phyloP scores from a whole-genome alignment of 1,140 invertebrate genomes.

The Acromyrmex charruanus region DNA sequence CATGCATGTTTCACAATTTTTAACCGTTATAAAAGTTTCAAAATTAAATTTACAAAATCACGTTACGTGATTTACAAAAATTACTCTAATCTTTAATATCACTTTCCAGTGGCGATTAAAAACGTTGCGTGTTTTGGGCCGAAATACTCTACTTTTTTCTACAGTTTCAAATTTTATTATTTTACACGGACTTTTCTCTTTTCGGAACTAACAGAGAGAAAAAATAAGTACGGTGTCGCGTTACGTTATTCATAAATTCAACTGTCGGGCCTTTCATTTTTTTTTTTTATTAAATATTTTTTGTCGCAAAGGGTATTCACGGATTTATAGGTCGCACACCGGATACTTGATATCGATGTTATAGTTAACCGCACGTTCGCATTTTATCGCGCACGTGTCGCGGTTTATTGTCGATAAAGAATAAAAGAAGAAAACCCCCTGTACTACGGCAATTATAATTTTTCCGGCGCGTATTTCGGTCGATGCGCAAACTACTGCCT shows the following conservation, averaged over 20 bases:
- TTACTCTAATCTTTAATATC: not conserved
- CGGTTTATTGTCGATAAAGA: conserved; percentile 33
- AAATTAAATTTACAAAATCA: not conserved
- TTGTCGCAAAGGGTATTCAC: not conserved
- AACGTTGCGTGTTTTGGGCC: not conserved
- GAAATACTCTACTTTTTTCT: not conserved
- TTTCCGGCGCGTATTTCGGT: conserved; percentile 43
- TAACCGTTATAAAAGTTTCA: not conserved
- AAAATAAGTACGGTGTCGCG: conserved; percentile 10
- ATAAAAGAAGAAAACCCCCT: not conserved
- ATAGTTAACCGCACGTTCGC: conserved; percentile 15
- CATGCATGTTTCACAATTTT: not conserved
- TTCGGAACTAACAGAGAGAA: conserved; percentile 1
- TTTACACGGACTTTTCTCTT: conserved; percentile 31
- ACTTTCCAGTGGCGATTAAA: not conserved
- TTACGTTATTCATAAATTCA: conserved; percentile 49
- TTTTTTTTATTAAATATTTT: not conserved
- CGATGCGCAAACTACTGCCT: conserved; percentile 16
- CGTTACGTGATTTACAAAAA: not conserved
- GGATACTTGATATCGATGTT: conserved; percentile 44
- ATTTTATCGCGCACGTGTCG: conserved; percentile 40
- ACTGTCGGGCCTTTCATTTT: not conserved
- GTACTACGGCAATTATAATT: conserved; percentile 43
- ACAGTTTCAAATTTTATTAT: conserved; percentile 34
- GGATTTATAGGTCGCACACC: conserved; percentile 31